These are phyloP conservation scores for Heteromurus nitidus DNA, from an alignment of 2,888 invertebrate genomes.

Conservation along the genomic window DNA sequence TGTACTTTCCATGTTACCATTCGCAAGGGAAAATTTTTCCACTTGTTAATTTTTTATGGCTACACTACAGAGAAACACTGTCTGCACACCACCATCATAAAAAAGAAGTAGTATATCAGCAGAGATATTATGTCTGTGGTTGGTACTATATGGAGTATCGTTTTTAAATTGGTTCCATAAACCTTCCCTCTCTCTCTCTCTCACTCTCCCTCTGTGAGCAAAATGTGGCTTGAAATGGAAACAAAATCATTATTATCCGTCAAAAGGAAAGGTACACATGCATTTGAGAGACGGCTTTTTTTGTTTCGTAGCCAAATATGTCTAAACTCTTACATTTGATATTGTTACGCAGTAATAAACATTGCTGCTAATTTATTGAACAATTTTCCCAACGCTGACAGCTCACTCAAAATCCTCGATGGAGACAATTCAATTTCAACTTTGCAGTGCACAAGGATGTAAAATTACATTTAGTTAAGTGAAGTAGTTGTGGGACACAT, in stretches of 20 bases:
- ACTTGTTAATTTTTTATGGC: conserved; percentile 31
- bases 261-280: conserved; percentile 32
- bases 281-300: conserved; percentile 35
- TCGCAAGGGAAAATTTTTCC: not conserved
- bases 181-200: not conserved
- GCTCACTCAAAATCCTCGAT: conserved; percentile 26
- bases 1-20: conserved; percentile 34
- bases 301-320: conserved; percentile 58
- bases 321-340: conserved; percentile 47
- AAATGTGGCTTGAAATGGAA: conserved; percentile 57
- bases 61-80: not conserved
- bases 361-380: conserved; percentile 58
- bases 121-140: no score
- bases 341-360: conserved; percentile 57
- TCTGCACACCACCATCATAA: conserved; percentile 2
- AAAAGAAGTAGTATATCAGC: not conserved
- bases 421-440: conserved; percentile 42
- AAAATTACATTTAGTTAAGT: no score
- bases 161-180: not conserved
- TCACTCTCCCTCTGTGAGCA: not conserved
- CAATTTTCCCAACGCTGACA: conserved; percentile 43
- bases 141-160: not conserved
- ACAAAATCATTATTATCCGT: conserved; percentile 50
- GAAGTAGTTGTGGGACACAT: not conserved
- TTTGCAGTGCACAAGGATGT: not conserved